Percentiles rank a stretch among this genome's conserved stretches.
Evolutionary conservation across 2,888 invertebrate genomes (phyloP).

Genomic region (Syritta pipiens): DNA sequence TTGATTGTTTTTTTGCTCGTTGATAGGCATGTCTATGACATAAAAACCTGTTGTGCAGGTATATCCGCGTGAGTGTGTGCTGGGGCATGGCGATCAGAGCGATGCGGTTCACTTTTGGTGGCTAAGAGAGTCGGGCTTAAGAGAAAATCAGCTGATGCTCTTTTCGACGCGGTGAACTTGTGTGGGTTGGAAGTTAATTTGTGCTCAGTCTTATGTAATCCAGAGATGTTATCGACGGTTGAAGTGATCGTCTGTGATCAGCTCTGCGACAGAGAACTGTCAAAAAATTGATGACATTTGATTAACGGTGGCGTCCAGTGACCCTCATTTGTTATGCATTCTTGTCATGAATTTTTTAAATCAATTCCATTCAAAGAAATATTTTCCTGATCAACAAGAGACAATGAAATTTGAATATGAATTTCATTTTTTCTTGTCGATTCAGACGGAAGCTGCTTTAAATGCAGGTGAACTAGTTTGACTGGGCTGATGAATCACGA

Average conservation of each 20-base stretch:
- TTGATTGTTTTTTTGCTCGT: conserved; percentile 19
- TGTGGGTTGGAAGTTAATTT: conserved; percentile 12
- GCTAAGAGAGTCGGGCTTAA: neutral
- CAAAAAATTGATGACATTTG: no score
- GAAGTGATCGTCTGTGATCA: neutral
- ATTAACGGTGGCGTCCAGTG: neutral
- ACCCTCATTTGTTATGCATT: neutral
- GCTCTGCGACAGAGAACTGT: no score
- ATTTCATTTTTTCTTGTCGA: no score
- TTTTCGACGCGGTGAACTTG: neutral
- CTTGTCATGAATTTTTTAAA: neutral
- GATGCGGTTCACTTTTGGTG: neutral
- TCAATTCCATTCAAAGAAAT: no score
- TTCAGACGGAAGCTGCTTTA: no score
- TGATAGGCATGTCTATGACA: conserved; percentile 46
- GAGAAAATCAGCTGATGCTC: neutral
- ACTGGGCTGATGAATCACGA: no score
- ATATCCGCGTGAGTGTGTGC: conserved; percentile 13
- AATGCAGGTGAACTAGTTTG: no score
- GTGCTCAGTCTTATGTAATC: conserved; percentile 8
- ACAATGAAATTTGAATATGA: no score
- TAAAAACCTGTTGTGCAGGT: conserved; percentile 59
- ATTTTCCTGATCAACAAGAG: no score
- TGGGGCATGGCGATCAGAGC: neutral
- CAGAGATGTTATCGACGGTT: conserved; percentile 22